A percentile compares a stretch with the other conserved stretches of the same genome.
These are phyloP conservation scores for Platycercus adscitus DNA, from an alignment of 2,113 vertebrate species.

Conservation along the genomic window DNA sequence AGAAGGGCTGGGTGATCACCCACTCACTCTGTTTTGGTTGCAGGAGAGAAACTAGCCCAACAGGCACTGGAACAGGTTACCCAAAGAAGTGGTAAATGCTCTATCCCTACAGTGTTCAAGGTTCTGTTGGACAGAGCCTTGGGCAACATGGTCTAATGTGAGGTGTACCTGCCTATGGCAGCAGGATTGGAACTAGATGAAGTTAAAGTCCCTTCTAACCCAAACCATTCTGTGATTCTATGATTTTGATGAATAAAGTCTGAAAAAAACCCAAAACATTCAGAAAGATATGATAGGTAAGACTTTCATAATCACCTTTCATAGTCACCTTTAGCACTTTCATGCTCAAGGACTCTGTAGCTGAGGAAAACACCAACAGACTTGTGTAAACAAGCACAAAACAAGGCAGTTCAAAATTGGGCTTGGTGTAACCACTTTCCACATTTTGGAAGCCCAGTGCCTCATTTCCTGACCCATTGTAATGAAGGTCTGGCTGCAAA, in stretches of 20 bases:
- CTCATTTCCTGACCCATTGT: background rate
- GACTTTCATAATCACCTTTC: background rate
- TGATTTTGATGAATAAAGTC: background rate
- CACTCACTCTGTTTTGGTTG: background rate
- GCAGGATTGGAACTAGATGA: background rate
- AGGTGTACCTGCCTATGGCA: background rate
- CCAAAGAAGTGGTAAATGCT: background rate
- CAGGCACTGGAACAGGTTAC: background rate
- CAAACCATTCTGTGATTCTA: background rate
- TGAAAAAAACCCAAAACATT: background rate
- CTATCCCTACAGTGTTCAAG: background rate
- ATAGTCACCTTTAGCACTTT: background rate
- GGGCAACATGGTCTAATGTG: background rate
- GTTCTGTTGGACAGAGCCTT: background rate
- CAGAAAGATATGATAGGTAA: background rate
- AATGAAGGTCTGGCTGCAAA: background rate
- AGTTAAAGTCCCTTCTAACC: background rate
- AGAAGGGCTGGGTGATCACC: background rate
- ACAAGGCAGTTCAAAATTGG: rapidly evolving
- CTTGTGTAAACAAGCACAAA: background rate
- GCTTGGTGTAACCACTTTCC: background rate
- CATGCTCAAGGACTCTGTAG: background rate
- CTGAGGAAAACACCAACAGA: background rate
- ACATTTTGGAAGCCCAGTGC: background rate
- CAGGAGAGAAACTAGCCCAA: background rate